Percentiles rank a stretch among this genome's conserved stretches.
Evolutionary conservation across 2,888 invertebrate species (phyloP).

Genomic region (Athalia circularis): DNA sequence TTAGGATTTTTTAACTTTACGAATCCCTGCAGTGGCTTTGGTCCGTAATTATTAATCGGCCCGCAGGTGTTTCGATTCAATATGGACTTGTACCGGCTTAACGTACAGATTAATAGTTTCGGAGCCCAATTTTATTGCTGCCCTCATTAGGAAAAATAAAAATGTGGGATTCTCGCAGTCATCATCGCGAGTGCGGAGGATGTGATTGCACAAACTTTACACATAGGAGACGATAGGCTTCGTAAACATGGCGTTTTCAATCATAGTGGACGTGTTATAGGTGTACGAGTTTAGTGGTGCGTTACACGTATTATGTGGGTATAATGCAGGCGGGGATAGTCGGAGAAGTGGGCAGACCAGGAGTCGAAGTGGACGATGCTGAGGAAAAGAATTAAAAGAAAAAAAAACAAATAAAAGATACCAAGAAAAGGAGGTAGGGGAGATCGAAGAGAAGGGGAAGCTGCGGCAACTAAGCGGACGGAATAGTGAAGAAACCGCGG

Average conservation of each 20-base stretch:
- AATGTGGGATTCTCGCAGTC: no score
- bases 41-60: not conserved
- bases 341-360: not conserved
- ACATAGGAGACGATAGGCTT: not conserved
- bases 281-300: not conserved
- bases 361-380: not conserved
- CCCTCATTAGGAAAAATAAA: no score
- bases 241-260: constrained; percentile 33
- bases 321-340: not conserved
- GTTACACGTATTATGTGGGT: not conserved
- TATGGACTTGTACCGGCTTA: no score
- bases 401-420: not conserved
- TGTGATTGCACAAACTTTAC: no score
- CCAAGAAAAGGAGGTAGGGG: constrained; percentile 45
- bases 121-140: no score
- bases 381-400: not conserved
- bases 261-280: not conserved
- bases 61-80: no score
- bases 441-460: not conserved
- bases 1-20: not conserved
- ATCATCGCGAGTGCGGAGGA: no score
- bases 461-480: no score
- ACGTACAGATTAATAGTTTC: no score
- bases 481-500: no score
- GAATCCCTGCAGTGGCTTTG: no score